Conservation (phyloP, 2,797 vertebrate species). For the Sus cebifrons region DNA sequence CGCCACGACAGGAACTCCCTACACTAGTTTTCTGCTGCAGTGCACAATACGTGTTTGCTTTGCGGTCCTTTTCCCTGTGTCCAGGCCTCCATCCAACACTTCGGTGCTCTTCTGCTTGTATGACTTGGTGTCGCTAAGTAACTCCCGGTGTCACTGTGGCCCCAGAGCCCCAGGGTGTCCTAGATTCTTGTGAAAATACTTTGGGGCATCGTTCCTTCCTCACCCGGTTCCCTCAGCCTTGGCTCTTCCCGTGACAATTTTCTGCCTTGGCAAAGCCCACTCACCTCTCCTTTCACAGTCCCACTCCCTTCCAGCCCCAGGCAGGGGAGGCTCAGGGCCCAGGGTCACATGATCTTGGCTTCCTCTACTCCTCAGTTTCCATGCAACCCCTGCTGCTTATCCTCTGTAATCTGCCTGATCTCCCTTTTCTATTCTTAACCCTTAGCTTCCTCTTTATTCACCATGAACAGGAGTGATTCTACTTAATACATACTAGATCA, state of each 20-base stretch:
- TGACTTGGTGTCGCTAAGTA: background rate
- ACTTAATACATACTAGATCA: background rate
- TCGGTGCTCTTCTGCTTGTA: background rate
- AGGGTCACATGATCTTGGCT: background rate
- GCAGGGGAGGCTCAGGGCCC: too few relatives aligned
- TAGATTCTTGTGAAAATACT: background rate
- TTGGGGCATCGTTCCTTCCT: background rate
- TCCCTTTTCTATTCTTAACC: background rate
- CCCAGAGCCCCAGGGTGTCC: background rate
- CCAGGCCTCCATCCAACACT: background rate
- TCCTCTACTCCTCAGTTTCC: background rate
- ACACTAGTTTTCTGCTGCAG: background rate
- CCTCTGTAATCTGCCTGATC: background rate
- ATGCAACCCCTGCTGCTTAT: background rate
- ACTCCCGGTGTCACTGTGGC: background rate
- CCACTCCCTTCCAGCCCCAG: background rate
- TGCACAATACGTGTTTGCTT: background rate
- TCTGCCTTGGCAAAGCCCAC: background rate
- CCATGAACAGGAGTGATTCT: background rate
- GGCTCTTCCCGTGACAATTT: background rate
- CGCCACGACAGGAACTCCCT: too few relatives aligned
- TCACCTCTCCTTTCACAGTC: background rate
- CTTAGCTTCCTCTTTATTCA: background rate
- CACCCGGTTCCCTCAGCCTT: background rate
- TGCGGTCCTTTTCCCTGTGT: background rate